Evolutionary conservation across 2,888 invertebrate species (phyloP).

Genomic region (Gymnosoma rotundatum): DNA sequence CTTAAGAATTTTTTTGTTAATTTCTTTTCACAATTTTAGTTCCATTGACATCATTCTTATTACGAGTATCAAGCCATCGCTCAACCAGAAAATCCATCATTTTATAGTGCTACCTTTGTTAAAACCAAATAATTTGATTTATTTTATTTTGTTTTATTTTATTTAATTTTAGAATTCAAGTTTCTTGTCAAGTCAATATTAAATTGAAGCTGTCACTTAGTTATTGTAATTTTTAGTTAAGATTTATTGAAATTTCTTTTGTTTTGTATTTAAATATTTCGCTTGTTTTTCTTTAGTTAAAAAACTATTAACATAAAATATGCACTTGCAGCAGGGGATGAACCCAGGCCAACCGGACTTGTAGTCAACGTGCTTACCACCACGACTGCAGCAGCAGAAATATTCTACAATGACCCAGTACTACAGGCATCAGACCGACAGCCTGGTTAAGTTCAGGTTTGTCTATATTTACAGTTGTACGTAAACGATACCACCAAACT

Average conservation of each 20-base stretch:
- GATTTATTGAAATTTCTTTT: constrained; percentile 32
- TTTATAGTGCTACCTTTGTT: background rate
- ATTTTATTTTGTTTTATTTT: constrained; percentile 9
- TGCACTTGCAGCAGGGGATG: too few species aligned
- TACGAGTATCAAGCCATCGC: constrained; percentile 25
- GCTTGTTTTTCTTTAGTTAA: background rate
- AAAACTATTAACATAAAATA: too few species aligned
- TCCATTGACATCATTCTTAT: constrained; percentile 49
- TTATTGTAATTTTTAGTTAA: constrained; percentile 16
- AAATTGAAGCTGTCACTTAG: background rate
- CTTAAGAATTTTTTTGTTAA: background rate
- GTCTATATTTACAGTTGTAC: too few species aligned
- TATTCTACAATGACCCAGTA: too few species aligned
- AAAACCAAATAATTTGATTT: background rate
- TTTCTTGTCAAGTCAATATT: constrained; percentile 19
- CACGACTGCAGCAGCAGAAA: too few species aligned
- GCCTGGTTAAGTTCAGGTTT: too few species aligned
- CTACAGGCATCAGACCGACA: too few species aligned
- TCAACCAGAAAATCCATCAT: background rate
- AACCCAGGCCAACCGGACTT: too few species aligned
- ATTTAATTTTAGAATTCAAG: background rate
- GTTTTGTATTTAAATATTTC: background rate
- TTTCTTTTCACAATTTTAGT: constrained; percentile 18
- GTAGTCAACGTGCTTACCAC: too few species aligned
- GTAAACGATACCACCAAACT: too few species aligned